These are phyloP conservation scores for Tachina grossa DNA, from an alignment of 2,888 invertebrate genomes.

Conservation along the genomic window DNA sequence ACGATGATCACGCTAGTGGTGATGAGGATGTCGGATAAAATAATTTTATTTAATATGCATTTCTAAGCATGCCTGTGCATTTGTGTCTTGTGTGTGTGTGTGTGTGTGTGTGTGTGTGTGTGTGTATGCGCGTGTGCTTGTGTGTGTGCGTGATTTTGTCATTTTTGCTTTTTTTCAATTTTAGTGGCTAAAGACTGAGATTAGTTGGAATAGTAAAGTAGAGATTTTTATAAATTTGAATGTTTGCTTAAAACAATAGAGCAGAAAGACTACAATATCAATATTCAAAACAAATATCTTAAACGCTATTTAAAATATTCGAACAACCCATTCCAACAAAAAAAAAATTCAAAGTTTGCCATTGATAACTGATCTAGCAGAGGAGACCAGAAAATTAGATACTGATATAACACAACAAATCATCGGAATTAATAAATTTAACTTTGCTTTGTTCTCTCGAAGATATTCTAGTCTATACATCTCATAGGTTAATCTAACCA, in stretches of 20 bases:
- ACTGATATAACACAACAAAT: too few species aligned
- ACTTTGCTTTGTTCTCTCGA: too few species aligned
- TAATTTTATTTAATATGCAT: constrained; percentile 57
- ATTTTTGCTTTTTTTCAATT: background rate
- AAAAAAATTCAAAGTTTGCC: too few species aligned
- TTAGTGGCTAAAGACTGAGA: background rate
- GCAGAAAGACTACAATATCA: too few species aligned
- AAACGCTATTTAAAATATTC: background rate
- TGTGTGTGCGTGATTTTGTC: background rate
- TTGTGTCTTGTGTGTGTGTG: background rate
- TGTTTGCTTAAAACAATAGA: too few species aligned
- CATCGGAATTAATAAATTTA: too few species aligned
- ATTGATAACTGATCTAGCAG: too few species aligned
- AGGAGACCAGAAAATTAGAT: too few species aligned
- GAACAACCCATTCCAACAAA: too few species aligned
- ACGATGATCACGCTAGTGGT: background rate
- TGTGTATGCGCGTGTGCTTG: background rate
- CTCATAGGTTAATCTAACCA: too few species aligned
- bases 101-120: too few species aligned
- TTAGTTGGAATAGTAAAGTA: background rate
- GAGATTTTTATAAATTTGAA: background rate
- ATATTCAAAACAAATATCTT: background rate
- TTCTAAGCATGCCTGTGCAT: background rate
- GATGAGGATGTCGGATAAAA: constrained; percentile 21
- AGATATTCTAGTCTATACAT: too few species aligned